Evolutionary conservation across 2,113 vertebrate genomes (phyloP).

Genomic region (Coregonus clupeaformis): DNA sequence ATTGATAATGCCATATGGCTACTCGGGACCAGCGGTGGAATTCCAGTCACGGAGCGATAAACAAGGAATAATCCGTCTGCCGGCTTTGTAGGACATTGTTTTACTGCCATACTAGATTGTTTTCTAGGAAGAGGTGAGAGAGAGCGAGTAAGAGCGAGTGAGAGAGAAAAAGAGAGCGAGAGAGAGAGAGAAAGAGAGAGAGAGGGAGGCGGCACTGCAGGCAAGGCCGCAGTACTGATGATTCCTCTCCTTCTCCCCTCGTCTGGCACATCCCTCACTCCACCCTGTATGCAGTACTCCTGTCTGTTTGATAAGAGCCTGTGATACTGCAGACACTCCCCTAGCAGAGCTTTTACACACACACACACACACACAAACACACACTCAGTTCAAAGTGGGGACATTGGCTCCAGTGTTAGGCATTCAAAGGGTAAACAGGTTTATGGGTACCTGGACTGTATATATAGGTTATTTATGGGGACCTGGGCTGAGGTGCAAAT

Average conservation of each 20-base stretch:
- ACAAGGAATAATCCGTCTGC: slow-evolving; percentile 57
- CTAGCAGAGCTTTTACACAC: background rate
- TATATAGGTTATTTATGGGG: too few relatives aligned
- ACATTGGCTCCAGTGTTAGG: slow-evolving; percentile 3
- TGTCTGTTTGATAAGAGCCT: slow-evolving; percentile 4
- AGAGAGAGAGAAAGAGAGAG: background rate
- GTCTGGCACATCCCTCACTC: slow-evolving; percentile 7
- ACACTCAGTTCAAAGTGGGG: slow-evolving; percentile 17
- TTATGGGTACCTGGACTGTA: too few relatives aligned
- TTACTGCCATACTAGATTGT: slow-evolving; percentile 41
- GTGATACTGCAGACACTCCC: background rate
- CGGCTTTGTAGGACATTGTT: slow-evolving; percentile 46
- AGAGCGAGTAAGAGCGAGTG: too few relatives aligned
- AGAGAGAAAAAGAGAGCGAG: background rate
- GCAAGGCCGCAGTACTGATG: slow-evolving; percentile 9
- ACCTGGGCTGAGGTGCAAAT: too few relatives aligned
- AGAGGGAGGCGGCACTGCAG: slow-evolving; percentile 10
- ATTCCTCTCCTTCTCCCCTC: slow-evolving; percentile 3
- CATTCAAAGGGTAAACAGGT: too few relatives aligned
- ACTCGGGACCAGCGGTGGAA: slow-evolving; percentile 38
- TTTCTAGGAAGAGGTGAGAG: slow-evolving; percentile 4
- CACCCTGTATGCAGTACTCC: slow-evolving; percentile 2
- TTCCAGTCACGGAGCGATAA: slow-evolving; percentile 55
- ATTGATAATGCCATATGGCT: slow-evolving; percentile 65
- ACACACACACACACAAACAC: slow-evolving; percentile 8